A percentile compares a stretch with the other conserved stretches of the same genome.
Evolutionary conservation across 2,888 invertebrate genomes (phyloP).

Genomic region (Chorisops tibialis): DNA sequence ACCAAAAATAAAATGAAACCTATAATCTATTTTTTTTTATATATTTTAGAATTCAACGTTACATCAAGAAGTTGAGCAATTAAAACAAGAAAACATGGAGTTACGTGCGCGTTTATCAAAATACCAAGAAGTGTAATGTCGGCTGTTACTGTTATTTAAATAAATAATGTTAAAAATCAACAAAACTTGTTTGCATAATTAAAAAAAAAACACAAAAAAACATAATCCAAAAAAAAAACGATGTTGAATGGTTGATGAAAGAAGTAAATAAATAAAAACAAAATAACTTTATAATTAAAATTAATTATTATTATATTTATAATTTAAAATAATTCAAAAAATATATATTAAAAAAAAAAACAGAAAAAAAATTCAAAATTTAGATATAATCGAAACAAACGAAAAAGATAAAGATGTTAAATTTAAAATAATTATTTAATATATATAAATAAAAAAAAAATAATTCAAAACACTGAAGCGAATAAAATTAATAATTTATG

Average conservation of each 20-base stretch:
- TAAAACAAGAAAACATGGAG: constrained; percentile 88
- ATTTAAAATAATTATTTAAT: constrained; percentile 31
- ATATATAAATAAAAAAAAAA: not conserved
- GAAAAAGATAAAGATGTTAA: constrained; percentile 33
- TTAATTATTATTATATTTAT: constrained; percentile 39
- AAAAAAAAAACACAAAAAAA: constrained; percentile 32
- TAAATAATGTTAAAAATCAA: constrained; percentile 25
- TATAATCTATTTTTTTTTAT: constrained; percentile 31
- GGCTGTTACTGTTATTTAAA: constrained; percentile 34
- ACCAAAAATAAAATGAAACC: not conserved
- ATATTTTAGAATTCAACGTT: constrained; percentile 76
- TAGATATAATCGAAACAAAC: constrained; percentile 38
- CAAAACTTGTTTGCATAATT: constrained; percentile 34
- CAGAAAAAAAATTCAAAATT: constrained; percentile 14
- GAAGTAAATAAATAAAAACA: constrained; percentile 33
- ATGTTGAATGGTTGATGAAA: constrained; percentile 30
- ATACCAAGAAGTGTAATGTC: constrained; percentile 71
- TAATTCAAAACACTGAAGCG: constrained; percentile 32
- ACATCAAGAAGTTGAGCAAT: constrained; percentile 84
- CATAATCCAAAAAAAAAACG: constrained; percentile 40
- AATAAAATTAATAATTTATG: constrained; percentile 40
- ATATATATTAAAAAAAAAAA: constrained; percentile 25
- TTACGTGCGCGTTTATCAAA: constrained; percentile 85
- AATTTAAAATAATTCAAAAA: constrained; percentile 35
- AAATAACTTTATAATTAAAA: constrained; percentile 33